phyloP scores from a whole-genome alignment of 2,888 invertebrate genomes.

The Heterodera filipjevi region DNA sequence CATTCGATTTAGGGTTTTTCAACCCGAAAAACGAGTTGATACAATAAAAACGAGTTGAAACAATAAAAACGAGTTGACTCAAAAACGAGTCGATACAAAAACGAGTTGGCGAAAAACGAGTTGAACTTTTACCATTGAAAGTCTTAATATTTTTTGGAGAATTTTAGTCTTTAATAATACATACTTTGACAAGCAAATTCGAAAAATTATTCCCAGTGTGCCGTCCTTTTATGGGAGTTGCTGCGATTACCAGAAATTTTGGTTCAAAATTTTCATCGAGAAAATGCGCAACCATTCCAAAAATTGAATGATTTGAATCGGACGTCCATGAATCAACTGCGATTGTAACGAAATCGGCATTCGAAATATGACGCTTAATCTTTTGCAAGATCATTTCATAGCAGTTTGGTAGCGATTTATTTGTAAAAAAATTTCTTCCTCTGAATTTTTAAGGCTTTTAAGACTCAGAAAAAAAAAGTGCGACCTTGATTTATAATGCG shows the following conservation, averaged over 20 bases:
- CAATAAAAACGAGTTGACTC: no score
- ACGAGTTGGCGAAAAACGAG: no score
- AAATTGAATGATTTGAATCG: not conserved
- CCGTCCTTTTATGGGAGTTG: not conserved
- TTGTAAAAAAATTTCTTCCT: not conserved
- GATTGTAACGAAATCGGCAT: not conserved
- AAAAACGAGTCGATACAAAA: no score
- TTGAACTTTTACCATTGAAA: not conserved
- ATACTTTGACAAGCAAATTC: no score
- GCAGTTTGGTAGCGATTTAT: not conserved
- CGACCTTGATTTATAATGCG: not conserved
- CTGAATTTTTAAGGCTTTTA: not conserved
- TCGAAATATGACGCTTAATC: not conserved
- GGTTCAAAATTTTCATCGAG: constrained; percentile 7
- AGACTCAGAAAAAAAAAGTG: not conserved
- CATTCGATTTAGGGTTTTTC: no score
- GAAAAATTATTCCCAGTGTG: not conserved
- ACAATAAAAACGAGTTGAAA: no score
- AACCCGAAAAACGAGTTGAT: no score
- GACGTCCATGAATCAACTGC: constrained; percentile 6
- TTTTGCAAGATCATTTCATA: not conserved
- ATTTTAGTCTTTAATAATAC: not conserved
- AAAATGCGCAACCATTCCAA: constrained; percentile 2
- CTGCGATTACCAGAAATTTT: not conserved
- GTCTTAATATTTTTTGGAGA: no score